Evolutionary conservation across 2,113 vertebrate species (phyloP).

Genomic region (Sphyrna mokarran): DNA sequence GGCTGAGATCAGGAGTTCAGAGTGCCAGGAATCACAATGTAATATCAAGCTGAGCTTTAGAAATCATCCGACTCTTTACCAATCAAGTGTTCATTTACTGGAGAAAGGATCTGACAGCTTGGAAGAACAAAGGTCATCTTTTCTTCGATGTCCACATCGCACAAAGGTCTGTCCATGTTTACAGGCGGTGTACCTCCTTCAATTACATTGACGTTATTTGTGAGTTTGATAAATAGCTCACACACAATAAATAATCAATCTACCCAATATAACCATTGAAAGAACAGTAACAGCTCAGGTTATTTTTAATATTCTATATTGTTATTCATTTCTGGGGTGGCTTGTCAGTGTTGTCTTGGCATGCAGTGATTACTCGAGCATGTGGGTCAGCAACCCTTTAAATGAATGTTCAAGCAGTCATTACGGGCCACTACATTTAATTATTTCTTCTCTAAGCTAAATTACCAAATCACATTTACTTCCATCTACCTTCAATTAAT

Average conservation of each 20-base stretch:
- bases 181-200: background rate
- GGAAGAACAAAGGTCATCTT: background rate
- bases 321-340: background rate
- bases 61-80: background rate
- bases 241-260: slow-evolving; percentile 22
- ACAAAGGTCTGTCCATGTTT: background rate
- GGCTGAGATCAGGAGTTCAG: background rate
- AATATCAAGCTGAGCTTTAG: slow-evolving; percentile 15
- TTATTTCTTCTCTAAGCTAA: slow-evolving; percentile 13
- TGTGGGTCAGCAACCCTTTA: slow-evolving; percentile 15
- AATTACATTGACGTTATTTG: background rate
- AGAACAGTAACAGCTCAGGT: slow-evolving; percentile 4
- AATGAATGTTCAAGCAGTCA: slow-evolving; percentile 31
- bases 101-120: background rate
- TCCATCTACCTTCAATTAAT: slow-evolving; percentile 29
- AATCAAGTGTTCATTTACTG: background rate
- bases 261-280: background rate
- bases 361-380: background rate
- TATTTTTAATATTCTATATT: slow-evolving; percentile 15
- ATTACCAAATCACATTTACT: slow-evolving; percentile 28
- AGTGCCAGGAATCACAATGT: slow-evolving; percentile 12
- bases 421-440: slow-evolving; percentile 29
- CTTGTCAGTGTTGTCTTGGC: background rate
- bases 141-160: background rate
- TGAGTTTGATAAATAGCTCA: slow-evolving; percentile 30